Evolutionary conservation across 2,888 invertebrate species (phyloP).

Genomic region (Drosophila nr. perissopoda): DNA sequence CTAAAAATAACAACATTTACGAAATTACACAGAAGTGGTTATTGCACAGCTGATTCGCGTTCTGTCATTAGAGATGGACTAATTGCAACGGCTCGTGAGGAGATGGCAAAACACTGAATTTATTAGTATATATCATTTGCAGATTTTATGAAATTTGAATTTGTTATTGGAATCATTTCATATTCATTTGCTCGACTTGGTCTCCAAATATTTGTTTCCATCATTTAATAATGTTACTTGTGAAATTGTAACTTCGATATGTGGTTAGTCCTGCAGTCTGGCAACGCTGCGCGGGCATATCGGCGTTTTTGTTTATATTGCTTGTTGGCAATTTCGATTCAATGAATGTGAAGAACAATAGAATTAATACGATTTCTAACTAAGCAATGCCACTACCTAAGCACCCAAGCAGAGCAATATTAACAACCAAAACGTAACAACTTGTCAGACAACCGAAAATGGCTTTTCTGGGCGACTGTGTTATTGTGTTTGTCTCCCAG

Average conservation of each 20-base stretch:
- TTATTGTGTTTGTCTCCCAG: constrained; percentile 93
- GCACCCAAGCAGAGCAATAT: constrained; percentile 7
- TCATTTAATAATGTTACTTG: not conserved
- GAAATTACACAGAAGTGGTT: constrained; percentile 11
- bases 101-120: not conserved
- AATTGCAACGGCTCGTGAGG: not conserved
- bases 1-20: constrained; percentile 29
- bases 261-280: constrained; percentile 6
- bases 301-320: constrained; percentile 69
- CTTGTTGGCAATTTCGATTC: constrained; percentile 63
- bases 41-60: constrained; percentile 41
- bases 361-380: constrained; percentile 25
- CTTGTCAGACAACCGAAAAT: constrained; percentile 85
- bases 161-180: not conserved
- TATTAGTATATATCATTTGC: not conserved
- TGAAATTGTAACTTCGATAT: constrained; percentile 7
- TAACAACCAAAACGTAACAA: constrained; percentile 21
- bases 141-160: not conserved
- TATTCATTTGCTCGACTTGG: not conserved
- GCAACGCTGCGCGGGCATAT: constrained; percentile 32
- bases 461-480: constrained; percentile 93
- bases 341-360: constrained; percentile 14
- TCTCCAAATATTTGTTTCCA: not conserved
- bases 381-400: constrained; percentile 52
- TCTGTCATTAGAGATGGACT: constrained; percentile 12